Evolutionary conservation across 2,113 vertebrate species (phyloP).

Genomic region (Neoarius graeffei): DNA sequence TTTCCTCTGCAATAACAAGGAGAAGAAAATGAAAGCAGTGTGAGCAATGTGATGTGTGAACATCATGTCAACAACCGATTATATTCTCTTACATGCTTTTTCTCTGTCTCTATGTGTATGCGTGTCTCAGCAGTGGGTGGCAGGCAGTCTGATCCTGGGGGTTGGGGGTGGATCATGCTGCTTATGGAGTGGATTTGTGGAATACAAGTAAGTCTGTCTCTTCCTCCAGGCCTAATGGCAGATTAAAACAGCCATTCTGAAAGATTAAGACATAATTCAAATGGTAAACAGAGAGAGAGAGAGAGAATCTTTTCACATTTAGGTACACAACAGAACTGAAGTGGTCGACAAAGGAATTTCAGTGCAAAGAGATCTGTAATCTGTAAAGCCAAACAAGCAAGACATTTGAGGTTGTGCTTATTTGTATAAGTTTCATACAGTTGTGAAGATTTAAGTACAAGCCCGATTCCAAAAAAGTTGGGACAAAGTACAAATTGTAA

Average conservation of each 20-base stretch:
- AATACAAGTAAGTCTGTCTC: constrained; percentile 39
- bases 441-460: not conserved
- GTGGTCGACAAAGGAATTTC: not conserved
- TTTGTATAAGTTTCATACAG: not conserved
- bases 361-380: not conserved
- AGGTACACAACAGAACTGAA: not conserved
- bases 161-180: not conserved
- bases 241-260: constrained; percentile 40
- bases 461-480: no score
- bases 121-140: not conserved
- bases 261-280: constrained; percentile 21
- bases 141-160: constrained; percentile 19
- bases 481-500: no score
- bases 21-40: not conserved
- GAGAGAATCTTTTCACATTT: not conserved
- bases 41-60: not conserved
- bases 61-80: constrained; percentile 3
- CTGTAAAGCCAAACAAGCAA: not conserved
- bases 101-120: not conserved
- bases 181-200: constrained; percentile 42
- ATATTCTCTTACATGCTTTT: not conserved
- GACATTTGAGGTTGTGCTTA: not conserved
- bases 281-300: not conserved
- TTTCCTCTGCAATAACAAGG: not conserved
- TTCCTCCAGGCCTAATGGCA: constrained; percentile 35